These are phyloP conservation scores for Antigone vipio DNA, from an alignment of 2,113 vertebrate genomes.

Conservation along the genomic window DNA sequence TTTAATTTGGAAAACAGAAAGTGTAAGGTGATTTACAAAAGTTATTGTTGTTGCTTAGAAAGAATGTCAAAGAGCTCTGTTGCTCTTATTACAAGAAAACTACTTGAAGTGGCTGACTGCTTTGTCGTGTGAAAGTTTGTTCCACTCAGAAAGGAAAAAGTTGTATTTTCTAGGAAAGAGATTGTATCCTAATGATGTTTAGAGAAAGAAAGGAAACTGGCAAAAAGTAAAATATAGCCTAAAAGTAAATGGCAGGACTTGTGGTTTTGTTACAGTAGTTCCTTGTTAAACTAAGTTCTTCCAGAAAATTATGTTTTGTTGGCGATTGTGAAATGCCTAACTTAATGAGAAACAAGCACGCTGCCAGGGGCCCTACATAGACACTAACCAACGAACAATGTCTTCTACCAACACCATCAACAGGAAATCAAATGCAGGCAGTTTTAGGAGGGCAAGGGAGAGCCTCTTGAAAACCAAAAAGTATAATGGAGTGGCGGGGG, in stretches of 20 bases:
- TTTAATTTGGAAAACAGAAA: slow-evolving; percentile 27
- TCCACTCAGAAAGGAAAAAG: background rate
- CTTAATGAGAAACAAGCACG: slow-evolving; percentile 51
- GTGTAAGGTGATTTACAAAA: background rate
- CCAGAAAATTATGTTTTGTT: slow-evolving; percentile 48
- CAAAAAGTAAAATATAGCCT: slow-evolving; percentile 53
- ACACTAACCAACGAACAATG: background rate
- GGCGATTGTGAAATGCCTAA: slow-evolving; percentile 45
- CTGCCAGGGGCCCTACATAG: background rate
- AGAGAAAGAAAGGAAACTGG: slow-evolving; percentile 50
- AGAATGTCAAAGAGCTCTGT: background rate
- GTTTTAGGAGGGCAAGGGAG: background rate
- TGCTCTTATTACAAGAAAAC: background rate
- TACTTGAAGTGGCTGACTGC: background rate
- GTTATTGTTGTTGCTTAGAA: background rate
- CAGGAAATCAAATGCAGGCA: background rate
- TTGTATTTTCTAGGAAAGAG: slow-evolving; percentile 51
- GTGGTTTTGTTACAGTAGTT: slow-evolving; percentile 65
- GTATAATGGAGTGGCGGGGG: background rate
- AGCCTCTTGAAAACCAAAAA: background rate
- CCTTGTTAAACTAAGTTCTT: slow-evolving; percentile 47
- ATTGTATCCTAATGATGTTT: slow-evolving; percentile 36
- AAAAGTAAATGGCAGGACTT: slow-evolving; percentile 42
- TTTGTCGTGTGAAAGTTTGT: background rate
- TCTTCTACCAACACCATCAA: background rate